Evolutionary conservation across 2,888 invertebrate species (phyloP).

Genomic region (Teleogryllus oceanicus): DNA sequence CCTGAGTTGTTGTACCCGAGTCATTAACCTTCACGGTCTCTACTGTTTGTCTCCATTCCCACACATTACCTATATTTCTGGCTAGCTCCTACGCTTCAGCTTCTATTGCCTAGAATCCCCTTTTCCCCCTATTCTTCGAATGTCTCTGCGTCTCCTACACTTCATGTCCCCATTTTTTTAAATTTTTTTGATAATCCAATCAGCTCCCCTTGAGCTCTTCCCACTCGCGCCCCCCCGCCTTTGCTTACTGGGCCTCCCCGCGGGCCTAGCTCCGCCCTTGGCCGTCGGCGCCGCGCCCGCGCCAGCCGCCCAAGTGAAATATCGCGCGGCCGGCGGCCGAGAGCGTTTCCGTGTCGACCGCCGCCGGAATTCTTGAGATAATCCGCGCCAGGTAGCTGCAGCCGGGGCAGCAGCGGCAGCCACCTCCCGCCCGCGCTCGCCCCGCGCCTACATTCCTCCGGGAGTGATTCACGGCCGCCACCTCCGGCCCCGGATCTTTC

Average conservation of each 20-base stretch:
- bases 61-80: not conserved
- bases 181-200: too few relatives aligned
- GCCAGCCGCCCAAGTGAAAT: not conserved
- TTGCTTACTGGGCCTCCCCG: too few relatives aligned
- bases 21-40: not conserved
- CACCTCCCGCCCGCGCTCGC: not conserved
- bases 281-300: not conserved
- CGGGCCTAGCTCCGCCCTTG: too few relatives aligned
- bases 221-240: too few relatives aligned
- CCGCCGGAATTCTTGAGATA: constrained; percentile 18
- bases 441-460: not conserved
- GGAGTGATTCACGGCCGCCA: constrained; percentile 1
- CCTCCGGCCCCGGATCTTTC: not conserved
- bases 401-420: not conserved
- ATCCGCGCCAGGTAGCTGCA: constrained; percentile 10
- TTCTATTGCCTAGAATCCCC: too few relatives aligned
- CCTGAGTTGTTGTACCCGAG: not conserved
- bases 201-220: too few relatives aligned
- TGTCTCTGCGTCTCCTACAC: too few relatives aligned
- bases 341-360: constrained; percentile 18
- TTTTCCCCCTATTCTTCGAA: too few relatives aligned
- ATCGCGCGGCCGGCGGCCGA: not conserved
- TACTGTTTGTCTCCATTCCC: not conserved
- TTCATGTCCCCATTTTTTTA: too few relatives aligned
- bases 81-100: too few relatives aligned